Evolutionary conservation across 2,888 invertebrate species (phyloP), one percentile per base, ranked within the genome.

Genomic region (Leuctra nigra): DNA sequence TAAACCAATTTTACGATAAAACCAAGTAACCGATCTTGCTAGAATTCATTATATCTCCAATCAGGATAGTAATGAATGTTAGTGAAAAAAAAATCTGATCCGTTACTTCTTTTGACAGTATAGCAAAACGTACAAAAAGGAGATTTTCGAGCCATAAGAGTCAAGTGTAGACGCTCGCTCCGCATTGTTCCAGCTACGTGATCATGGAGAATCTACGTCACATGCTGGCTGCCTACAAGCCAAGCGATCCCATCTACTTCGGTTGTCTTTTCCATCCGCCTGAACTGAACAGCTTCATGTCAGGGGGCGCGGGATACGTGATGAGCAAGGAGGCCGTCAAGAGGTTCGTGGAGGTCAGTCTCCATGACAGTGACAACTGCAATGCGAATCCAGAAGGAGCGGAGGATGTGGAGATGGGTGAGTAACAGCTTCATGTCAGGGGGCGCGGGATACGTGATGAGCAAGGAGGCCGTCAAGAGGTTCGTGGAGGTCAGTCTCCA

Each of bases 381-480:
- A 77, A 81, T 38, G 68, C 73, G 4, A 83, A 82, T n/a, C n/a
- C n/a, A n/a, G n/a, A n/a, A n/a, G n/a, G n/a, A n/a, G n/a, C n/a
- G n/a, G n/a, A n/a, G n/a, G n/a, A n/a, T n/a, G n/a, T n/a, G n/a
- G n/a, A n/a, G n/a, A n/a, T n/a, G n/a, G n/a, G n/a, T n/a, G n/a
- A n/a, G n/a, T n/a, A 84, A 86, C 65, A 94, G 94, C 0, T 93
- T 91, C 68, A 92, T 92, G 91, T 91, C 90, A 64, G 92, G 92
- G 2, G 92, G 92, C 0, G 91, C 91, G 52, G 97, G 98, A 0
- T 98, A 98, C 72, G 93, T 97, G 25, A 76, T 98, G n/a, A 95
- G 95, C 66, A 80, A 82, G 56, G 87, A 85, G 68, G 92, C 94
- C 1, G 70, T 93, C 1, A 80, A 79, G 55, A 77, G 81, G 62